phyloP scores from a whole-genome alignment of 2,113 vertebrate genomes.

The Tetraodon nigroviridis region DNA sequence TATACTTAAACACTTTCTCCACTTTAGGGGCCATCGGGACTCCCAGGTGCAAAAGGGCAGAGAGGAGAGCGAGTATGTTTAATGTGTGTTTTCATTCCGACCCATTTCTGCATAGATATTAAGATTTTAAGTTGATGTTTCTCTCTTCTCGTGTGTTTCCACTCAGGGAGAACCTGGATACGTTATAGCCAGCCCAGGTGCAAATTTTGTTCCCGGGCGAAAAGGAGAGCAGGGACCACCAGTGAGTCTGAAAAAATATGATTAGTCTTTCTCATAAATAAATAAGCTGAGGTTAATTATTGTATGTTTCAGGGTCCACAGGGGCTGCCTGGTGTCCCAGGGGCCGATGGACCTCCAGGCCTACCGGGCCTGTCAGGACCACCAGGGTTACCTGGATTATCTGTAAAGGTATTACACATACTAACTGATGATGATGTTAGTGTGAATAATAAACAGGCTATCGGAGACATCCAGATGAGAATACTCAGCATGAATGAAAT shows the following conservation, averaged over 20 bases:
- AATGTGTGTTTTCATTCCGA: background rate
- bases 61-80: slow-evolving; percentile 85
- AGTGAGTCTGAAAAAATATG: slow-evolving; percentile 64
- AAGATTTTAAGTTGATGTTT: background rate
- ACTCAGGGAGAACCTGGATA: slow-evolving; percentile 85
- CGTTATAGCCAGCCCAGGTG: slow-evolving; percentile 76
- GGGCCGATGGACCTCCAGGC: slow-evolving; percentile 68
- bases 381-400: slow-evolving; percentile 73
- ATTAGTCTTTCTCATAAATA: background rate
- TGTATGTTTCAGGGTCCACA: slow-evolving; percentile 61
- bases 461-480: too few relatives aligned
- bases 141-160: background rate
- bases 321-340: slow-evolving; percentile 65
- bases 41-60: slow-evolving; percentile 77
- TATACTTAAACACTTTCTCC: background rate
- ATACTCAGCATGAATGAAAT: background rate
- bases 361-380: slow-evolving; percentile 71
- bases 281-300: background rate
- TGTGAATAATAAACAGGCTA: background rate
- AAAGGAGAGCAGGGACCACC: slow-evolving; percentile 81
- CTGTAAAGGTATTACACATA: slow-evolving; percentile 75
- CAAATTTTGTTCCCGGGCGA: slow-evolving; percentile 73
- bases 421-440: background rate
- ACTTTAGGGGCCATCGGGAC: slow-evolving; percentile 77
- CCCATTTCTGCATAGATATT: background rate